Percentiles rank a stretch among this genome's conserved stretches.
phyloP scores from a whole-genome alignment of 2,888 invertebrate genomes.

The Tenthredo amoena region DNA sequence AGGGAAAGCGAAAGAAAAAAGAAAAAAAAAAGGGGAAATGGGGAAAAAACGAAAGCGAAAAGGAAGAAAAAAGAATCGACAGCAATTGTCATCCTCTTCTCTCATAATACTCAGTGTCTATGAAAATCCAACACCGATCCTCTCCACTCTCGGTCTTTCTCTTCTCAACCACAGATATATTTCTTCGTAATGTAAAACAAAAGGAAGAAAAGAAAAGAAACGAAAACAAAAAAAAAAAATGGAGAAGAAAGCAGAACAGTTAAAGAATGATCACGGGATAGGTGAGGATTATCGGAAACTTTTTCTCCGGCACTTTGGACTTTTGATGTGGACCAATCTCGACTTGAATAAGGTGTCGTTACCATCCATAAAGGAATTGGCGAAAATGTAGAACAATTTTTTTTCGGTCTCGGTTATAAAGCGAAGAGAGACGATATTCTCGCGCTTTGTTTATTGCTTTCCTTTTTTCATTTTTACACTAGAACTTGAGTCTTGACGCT shows the following conservation, averaged over 20 bases:
- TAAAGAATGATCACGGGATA: not conserved
- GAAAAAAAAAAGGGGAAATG: not conserved
- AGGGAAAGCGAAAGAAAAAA: not conserved
- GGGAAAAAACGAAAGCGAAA: not conserved
- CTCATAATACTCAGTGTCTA: conserved; percentile 15
- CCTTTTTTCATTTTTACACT: not conserved
- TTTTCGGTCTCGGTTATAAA: not conserved
- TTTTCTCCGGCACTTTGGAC: not conserved
- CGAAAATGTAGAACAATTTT: not conserved
- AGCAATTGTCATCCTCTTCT: conserved; percentile 20
- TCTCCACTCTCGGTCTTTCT: conserved; percentile 8
- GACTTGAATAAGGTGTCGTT: no score
- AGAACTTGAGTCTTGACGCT: not conserved
- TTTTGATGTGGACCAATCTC: not conserved
- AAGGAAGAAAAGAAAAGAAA: not conserved
- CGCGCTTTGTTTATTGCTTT: not conserved
- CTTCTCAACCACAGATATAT: not conserved
- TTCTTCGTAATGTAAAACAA: not conserved
- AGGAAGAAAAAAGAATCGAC: not conserved
- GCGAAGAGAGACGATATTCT: not conserved
- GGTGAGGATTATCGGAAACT: not conserved
- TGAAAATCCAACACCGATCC: conserved; percentile 22
- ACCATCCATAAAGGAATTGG: no score
- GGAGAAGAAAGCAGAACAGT: not conserved
- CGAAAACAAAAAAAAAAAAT: not conserved